Percentiles rank a stretch among this genome's conserved stretches.
These are phyloP conservation scores for Cecidostiba fungosa DNA, from an alignment of 2,888 invertebrate genomes.

Conservation along the genomic window DNA sequence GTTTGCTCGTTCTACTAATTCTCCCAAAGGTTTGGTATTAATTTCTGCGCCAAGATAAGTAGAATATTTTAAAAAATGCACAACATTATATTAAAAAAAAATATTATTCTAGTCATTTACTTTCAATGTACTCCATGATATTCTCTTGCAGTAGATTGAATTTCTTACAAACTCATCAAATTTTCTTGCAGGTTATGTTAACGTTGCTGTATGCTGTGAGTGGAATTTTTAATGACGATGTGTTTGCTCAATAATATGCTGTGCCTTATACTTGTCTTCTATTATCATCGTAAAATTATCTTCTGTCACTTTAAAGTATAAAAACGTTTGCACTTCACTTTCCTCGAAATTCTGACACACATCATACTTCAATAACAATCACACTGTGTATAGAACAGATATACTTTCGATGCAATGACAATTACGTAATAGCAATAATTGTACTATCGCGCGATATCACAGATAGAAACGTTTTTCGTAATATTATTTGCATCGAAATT, in stretches of 20 bases:
- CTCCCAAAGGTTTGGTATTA: background rate
- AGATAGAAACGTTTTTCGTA: background rate
- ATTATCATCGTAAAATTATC: background rate
- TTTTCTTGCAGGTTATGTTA: background rate
- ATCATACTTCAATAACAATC: background rate
- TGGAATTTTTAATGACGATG: background rate
- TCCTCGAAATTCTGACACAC: background rate
- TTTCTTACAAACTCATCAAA: background rate
- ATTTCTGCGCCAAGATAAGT: background rate
- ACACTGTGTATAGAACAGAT: background rate
- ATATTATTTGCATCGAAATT: background rate
- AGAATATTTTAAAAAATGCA: background rate
- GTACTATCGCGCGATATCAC: background rate
- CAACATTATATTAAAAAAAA: background rate
- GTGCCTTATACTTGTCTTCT: background rate
- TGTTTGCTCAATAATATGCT: background rate
- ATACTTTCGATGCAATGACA: background rate
- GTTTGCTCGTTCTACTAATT: constrained; percentile 44
- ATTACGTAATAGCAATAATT: background rate
- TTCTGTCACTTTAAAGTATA: background rate
- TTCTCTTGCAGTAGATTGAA: background rate
- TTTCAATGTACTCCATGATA: constrained; percentile 44
- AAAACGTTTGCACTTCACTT: background rate
- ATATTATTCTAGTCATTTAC: constrained; percentile 21
- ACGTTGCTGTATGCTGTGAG: background rate